These are phyloP conservation scores for Penaeus indicus DNA, from an alignment of 1,140 invertebrate genomes.

Conservation along the genomic window DNA sequence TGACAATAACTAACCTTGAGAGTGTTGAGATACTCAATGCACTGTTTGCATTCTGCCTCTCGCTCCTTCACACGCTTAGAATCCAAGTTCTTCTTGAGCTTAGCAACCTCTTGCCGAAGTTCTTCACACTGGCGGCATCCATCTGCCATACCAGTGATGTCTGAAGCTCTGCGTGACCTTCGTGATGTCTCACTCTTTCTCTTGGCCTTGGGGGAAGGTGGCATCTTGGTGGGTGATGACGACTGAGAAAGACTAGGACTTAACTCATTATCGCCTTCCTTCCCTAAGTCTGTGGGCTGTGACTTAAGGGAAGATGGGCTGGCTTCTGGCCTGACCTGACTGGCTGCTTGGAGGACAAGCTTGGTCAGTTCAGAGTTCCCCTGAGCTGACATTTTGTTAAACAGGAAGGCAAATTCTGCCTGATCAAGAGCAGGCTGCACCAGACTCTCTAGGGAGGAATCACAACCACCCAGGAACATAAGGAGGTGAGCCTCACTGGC, in stretches of 20 bases:
- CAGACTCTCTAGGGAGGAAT: constrained; percentile 63
- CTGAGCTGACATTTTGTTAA: constrained; percentile 52
- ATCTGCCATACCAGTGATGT: constrained; percentile 66
- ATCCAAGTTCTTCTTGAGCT: constrained; percentile 68
- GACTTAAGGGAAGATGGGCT: constrained; percentile 8
- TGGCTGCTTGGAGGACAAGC: constrained; percentile 32
- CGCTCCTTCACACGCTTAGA: constrained; percentile 34
- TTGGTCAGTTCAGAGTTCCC: constrained; percentile 40
- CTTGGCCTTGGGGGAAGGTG: constrained; percentile 58
- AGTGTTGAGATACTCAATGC: constrained; percentile 53
- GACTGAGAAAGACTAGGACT: constrained; percentile 38
- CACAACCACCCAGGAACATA: constrained; percentile 66
- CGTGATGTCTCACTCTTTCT: constrained; percentile 43
- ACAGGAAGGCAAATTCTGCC: constrained; percentile 65
- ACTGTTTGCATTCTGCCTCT: constrained; percentile 62
- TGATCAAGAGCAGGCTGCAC: constrained; percentile 65
- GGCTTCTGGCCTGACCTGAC: constrained; percentile 7
- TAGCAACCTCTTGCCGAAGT: constrained; percentile 74
- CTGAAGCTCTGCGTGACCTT: constrained; percentile 60
- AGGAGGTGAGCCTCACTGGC: constrained; percentile 66
- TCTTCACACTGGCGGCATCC: constrained; percentile 76
- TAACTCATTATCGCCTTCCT: constrained; percentile 43
- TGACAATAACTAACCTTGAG: constrained; percentile 53
- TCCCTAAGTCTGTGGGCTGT: constrained; percentile 2
- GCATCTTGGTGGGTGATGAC: constrained; percentile 50